Percentiles rank a stretch among this genome's conserved stretches.
These are phyloP conservation scores for Aspidoscelis tigris DNA, from an alignment of 2,113 vertebrate genomes.

Conservation along the genomic window DNA sequence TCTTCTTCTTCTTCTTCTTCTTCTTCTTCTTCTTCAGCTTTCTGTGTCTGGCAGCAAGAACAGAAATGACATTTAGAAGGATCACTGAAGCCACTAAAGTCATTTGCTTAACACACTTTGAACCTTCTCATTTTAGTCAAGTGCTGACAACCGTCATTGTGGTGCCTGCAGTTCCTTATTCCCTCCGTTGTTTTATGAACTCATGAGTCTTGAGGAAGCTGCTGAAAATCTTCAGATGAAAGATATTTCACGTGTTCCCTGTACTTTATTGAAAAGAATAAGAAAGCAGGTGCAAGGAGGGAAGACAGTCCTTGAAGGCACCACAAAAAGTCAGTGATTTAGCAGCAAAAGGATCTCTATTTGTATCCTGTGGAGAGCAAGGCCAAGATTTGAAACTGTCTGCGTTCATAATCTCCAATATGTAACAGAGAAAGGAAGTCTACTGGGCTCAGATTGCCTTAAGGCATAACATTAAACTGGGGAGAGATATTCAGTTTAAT, in stretches of 20 bases:
- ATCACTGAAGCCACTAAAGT: background rate
- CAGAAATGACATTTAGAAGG: slow-evolving; percentile 27
- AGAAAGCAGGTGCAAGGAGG: slow-evolving; percentile 17
- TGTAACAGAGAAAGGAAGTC: slow-evolving; percentile 63
- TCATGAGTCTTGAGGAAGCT: background rate
- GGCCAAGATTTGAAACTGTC: slow-evolving; percentile 50
- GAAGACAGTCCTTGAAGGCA: slow-evolving; percentile 51
- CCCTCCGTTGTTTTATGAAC: background rate
- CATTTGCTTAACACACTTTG: background rate
- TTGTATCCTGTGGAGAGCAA: slow-evolving; percentile 55
- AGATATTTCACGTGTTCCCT: background rate
- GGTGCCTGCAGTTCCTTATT: background rate
- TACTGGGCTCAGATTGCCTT: slow-evolving; percentile 61
- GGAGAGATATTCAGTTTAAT: slow-evolving; percentile 68
- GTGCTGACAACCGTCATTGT: background rate
- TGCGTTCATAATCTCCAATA: slow-evolving; percentile 62
- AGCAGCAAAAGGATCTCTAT: slow-evolving; percentile 37
- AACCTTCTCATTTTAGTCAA: background rate
- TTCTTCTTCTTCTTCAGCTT: too few species aligned
- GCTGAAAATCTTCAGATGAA: background rate
- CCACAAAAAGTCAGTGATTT: slow-evolving; percentile 51
- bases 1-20: too few species aligned
- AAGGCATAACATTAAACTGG: slow-evolving; percentile 68
- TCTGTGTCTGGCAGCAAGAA: slow-evolving; percentile 24
- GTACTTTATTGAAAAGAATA: background rate